Evolutionary conservation across 2,797 vertebrate genomes (phyloP).

Genomic region (Hippocampus kuda): DNA sequence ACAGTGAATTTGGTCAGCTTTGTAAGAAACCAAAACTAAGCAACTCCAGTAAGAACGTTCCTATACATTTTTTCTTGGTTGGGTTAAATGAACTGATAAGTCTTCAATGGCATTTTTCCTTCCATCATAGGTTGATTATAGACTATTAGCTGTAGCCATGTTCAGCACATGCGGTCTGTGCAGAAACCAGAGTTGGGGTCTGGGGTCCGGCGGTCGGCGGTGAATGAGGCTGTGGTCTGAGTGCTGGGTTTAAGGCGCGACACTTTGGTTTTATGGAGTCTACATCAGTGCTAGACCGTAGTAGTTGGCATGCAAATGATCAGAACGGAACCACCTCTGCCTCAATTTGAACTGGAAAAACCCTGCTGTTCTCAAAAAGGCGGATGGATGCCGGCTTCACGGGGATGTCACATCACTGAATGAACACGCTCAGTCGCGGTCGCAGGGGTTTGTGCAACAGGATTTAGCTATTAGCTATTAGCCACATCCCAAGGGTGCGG

Average conservation of each 20-base stretch:
- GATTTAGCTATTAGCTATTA: background rate
- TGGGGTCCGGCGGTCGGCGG: background rate
- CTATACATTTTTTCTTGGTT: background rate
- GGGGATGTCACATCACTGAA: background rate
- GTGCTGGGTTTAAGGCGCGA: conserved; percentile 2
- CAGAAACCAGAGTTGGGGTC: background rate
- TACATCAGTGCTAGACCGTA: background rate
- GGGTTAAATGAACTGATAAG: background rate
- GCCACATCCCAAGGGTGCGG: background rate
- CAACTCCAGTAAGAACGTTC: background rate
- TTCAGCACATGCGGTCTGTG: conserved; percentile 2
- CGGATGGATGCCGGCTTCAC: background rate
- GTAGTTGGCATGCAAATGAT: background rate
- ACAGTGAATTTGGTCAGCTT: too few relatives aligned
- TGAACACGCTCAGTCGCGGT: background rate
- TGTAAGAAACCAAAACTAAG: too few relatives aligned
- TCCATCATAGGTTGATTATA: background rate
- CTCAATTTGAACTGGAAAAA: background rate
- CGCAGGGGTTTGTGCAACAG: background rate
- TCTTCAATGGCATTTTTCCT: conserved; percentile 1
- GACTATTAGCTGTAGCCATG: background rate
- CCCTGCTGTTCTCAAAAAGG: background rate
- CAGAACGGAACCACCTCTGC: background rate
- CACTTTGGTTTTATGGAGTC: conserved; percentile 1
- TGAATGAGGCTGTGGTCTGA: conserved; percentile 1